phyloP scores from a whole-genome alignment of 35 echinoderm and acorn worm genomes.

The Ophioderma brevispina region DNA sequence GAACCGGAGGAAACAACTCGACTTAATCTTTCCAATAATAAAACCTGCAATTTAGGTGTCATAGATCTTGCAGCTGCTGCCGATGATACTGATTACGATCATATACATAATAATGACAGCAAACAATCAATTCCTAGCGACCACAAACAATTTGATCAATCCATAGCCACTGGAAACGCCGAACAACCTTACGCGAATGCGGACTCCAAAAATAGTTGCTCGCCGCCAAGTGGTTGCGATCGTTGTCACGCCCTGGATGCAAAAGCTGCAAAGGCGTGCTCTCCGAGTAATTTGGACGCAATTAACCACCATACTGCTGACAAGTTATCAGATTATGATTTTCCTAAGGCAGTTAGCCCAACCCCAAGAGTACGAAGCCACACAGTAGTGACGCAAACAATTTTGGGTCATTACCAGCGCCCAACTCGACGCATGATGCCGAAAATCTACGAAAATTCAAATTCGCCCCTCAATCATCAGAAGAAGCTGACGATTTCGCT shows the following conservation, averaged over 20 bases:
- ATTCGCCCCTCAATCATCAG: neutral
- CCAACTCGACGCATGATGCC: neutral
- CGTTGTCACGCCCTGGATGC: too few relatives aligned
- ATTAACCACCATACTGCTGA: neutral
- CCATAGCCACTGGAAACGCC: neutral
- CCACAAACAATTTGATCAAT: neutral
- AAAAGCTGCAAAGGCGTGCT: too few relatives aligned
- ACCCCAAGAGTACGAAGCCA: neutral
- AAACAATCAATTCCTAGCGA: neutral
- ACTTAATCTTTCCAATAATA: neutral
- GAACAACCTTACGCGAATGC: neutral
- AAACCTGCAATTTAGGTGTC: neutral
- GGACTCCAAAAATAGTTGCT: neutral
- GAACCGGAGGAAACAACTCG: neutral
- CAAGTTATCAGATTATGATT: neutral
- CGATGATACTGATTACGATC: neutral
- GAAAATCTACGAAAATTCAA: neutral
- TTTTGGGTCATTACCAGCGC: neutral
- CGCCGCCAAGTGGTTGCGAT: too few relatives aligned
- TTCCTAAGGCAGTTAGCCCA: neutral
- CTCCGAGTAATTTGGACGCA: neutral
- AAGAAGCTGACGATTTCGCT: neutral
- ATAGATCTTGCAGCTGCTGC: neutral
- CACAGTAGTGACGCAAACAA: neutral
- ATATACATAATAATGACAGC: neutral